Percentiles rank a stretch among this genome's conserved stretches.
Evolutionary conservation across 2,888 invertebrate species (phyloP).

Genomic region (Antitype chi): DNA sequence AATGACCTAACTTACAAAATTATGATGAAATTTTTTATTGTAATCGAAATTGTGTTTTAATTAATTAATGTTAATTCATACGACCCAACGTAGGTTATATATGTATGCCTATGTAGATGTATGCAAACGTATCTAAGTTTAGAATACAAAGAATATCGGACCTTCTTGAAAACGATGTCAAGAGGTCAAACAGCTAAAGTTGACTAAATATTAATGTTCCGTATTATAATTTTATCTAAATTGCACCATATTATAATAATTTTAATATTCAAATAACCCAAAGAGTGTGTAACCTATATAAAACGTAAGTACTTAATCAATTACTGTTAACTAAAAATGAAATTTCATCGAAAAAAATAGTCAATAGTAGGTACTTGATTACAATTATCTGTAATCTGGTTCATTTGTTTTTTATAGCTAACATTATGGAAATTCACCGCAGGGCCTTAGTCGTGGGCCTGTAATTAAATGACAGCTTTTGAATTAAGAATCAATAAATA

Average conservation of each 20-base stretch:
- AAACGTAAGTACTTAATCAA: background rate
- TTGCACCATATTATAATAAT: conserved; percentile 11
- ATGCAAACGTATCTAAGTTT: conserved; percentile 27
- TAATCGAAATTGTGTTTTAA: conserved; percentile 18
- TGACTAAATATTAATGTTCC: conserved; percentile 13
- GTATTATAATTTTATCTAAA: background rate
- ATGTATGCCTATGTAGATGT: conserved; percentile 51
- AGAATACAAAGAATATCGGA: conserved; percentile 26
- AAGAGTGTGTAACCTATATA: background rate
- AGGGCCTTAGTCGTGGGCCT: background rate
- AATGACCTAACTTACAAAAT: conserved; percentile 11
- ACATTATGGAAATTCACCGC: background rate
- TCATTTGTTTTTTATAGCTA: background rate
- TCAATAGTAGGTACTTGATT: background rate
- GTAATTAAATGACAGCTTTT: background rate
- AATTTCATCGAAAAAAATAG: background rate
- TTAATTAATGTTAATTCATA: conserved; percentile 56
- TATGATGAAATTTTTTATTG: conserved; percentile 11
- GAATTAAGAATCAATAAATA: background rate
- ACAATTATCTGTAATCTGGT: background rate
- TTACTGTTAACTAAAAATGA: background rate
- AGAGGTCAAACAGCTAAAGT: conserved; percentile 21
- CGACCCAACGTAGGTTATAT: background rate
- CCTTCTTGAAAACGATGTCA: conserved; percentile 30
- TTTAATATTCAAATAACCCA: background rate